A percentile compares a stretch with the other conserved stretches of the same genome.
Conservation (phyloP, 2,888 invertebrate species). For the Orthosia gothica region DNA sequence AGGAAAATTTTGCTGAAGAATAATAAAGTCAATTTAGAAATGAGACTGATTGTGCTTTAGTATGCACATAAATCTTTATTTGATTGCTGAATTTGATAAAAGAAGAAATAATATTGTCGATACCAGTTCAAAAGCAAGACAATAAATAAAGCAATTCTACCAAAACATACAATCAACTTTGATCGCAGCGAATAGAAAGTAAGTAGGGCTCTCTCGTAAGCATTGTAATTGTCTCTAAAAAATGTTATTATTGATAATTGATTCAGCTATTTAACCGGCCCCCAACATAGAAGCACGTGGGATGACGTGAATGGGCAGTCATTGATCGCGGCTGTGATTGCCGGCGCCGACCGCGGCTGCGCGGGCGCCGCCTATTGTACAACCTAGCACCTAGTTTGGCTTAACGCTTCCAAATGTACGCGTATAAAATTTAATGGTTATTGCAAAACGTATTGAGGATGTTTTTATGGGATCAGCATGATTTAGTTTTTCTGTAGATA, state of each 20-base stretch:
- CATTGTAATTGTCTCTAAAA: conserved; percentile 62
- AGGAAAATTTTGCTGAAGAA: not conserved
- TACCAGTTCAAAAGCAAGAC: conserved; percentile 4
- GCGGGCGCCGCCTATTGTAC: conserved; percentile 58
- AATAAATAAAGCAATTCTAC: conserved; percentile 28
- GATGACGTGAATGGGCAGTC: conserved; percentile 71
- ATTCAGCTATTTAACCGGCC: conserved; percentile 70
- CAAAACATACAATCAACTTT: conserved; percentile 48
- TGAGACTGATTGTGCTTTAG: not conserved
- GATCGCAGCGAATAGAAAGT: conserved; percentile 52
- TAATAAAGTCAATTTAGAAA: conserved; percentile 7
- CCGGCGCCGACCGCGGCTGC: conserved; percentile 64
- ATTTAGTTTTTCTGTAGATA: conserved; percentile 26
- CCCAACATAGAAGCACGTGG: conserved; percentile 73
- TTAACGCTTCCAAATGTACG: conserved; percentile 46
- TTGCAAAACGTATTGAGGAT: conserved; percentile 44
- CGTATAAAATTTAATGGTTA: conserved; percentile 44
- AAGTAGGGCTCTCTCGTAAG: conserved; percentile 54
- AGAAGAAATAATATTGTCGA: not conserved
- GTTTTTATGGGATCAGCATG: conserved; percentile 17
- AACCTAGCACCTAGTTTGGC: conserved; percentile 60
- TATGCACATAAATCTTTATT: not conserved
- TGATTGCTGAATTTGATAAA: not conserved
- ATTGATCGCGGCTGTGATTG: conserved; percentile 72
- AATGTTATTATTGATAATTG: conserved; percentile 70